Conservation (phyloP, 2,888 invertebrate genomes). For the Harpagoxenus sublaevis region DNA sequence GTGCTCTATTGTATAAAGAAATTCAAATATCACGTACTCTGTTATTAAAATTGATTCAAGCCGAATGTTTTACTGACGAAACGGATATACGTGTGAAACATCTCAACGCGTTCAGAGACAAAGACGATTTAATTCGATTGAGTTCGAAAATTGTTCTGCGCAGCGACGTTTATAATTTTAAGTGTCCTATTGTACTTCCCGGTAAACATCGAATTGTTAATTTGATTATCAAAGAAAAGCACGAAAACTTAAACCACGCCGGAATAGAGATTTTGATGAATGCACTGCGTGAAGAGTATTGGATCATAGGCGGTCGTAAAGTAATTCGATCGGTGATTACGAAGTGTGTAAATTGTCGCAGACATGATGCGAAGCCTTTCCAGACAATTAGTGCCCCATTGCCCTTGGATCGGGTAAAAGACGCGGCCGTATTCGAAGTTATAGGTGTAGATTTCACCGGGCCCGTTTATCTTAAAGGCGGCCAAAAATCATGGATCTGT, state of each 20-base stretch:
- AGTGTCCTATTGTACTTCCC: background rate
- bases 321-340: background rate
- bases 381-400: background rate
- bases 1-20: background rate
- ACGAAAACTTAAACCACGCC: background rate
- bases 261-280: background rate
- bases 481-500: background rate
- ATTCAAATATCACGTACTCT: background rate
- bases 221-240: background rate
- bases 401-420: background rate
- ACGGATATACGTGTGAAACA: background rate
- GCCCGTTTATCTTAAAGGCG: background rate
- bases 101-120: background rate
- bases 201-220: background rate
- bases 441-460: background rate
- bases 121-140: background rate
- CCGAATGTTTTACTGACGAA: background rate
- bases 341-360: background rate
- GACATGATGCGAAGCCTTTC: background rate
- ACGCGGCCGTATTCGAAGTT: background rate
- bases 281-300: background rate
- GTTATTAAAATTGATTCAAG: background rate
- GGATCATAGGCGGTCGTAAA: background rate
- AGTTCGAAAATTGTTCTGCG: background rate
- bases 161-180: background rate